phyloP scores from a whole-genome alignment of 2,113 vertebrate genomes.

The Vulpes lagopus region DNA sequence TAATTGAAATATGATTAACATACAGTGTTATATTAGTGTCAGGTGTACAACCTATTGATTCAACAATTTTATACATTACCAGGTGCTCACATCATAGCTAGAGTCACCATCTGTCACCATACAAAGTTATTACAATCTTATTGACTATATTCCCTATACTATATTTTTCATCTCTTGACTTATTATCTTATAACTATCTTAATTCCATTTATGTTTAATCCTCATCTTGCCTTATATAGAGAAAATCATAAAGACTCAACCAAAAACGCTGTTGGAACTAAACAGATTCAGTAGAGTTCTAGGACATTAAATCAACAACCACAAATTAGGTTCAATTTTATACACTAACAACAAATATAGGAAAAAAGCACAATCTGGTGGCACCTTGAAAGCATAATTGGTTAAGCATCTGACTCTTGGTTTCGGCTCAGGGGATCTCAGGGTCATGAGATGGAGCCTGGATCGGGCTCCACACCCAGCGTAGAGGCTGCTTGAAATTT shows the following conservation, averaged over 20 bases:
- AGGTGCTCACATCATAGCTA: background rate
- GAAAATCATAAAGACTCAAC: background rate
- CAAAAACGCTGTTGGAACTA: background rate
- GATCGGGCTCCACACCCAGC: background rate
- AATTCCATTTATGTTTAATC: background rate
- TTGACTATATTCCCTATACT: background rate
- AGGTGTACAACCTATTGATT: background rate
- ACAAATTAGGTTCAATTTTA: background rate
- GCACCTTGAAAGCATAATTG: too few relatives aligned
- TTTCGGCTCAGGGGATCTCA: background rate
- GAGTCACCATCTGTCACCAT: background rate
- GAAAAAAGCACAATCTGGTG: background rate
- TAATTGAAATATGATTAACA: background rate
- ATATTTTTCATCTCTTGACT: background rate
- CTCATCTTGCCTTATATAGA: background rate
- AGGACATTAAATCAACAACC: background rate
- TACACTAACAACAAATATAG: background rate
- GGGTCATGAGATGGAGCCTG: background rate
- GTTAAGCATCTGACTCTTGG: background rate
- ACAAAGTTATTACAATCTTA: background rate
- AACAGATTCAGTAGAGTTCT: background rate
- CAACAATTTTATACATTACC: background rate
- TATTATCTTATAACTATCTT: background rate
- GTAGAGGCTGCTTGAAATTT: too few relatives aligned
- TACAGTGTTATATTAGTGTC: background rate